A percentile compares a stretch with the other conserved stretches of the same genome.
These are phyloP conservation scores for Campoplex nolae DNA, from an alignment of 2,888 invertebrate genomes.

Conservation along the genomic window DNA sequence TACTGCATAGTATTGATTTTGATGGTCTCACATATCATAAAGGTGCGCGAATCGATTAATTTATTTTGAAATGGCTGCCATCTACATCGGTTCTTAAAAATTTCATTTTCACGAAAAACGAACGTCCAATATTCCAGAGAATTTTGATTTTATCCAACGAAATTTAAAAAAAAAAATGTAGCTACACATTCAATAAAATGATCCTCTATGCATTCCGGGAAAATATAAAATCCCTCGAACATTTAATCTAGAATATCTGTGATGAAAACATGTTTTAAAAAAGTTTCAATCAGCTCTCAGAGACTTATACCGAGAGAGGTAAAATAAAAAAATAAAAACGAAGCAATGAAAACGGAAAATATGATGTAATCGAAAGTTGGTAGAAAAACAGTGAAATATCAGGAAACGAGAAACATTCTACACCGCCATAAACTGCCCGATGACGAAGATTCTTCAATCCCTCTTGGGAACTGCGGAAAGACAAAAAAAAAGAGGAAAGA, in stretches of 20 bases:
- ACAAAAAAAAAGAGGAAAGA: not conserved
- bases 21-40: not conserved
- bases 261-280: not conserved
- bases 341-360: not conserved
- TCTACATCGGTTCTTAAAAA: not conserved
- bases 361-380: conserved; percentile 29
- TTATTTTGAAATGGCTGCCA: not conserved
- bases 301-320: not conserved
- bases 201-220: not conserved
- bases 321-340: not conserved
- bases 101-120: not conserved
- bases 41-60: not conserved
- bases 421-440: conserved; percentile 42
- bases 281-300: conserved; percentile 33
- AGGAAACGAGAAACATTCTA: conserved; percentile 24
- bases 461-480: conserved; percentile 38
- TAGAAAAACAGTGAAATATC: conserved; percentile 30
- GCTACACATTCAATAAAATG: not conserved
- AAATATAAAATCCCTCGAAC: not conserved
- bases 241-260: not conserved
- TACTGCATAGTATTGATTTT: not conserved
- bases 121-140: not conserved
- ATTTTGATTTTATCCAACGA: not conserved
- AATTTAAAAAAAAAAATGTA: not conserved
- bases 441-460: conserved; percentile 52